Evolutionary conservation across 2,888 invertebrate species (phyloP).

Genomic region (Heliconius sara): DNA sequence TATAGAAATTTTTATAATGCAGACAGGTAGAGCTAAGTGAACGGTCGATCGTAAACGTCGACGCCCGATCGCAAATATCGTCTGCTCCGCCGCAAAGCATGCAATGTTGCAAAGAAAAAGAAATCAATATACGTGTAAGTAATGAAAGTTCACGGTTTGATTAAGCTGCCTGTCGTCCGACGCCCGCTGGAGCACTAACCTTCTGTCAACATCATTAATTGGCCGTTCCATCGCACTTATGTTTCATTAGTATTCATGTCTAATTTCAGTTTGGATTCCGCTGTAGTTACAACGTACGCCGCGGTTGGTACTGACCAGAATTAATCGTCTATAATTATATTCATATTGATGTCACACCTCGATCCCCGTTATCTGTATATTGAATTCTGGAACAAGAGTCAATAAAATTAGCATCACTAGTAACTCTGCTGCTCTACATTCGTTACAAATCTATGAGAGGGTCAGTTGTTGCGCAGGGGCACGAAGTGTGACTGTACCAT

Average conservation of each 20-base stretch:
- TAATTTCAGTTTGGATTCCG: slow-evolving; percentile 51
- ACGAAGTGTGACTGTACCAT: no score
- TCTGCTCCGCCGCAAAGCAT: neutral
- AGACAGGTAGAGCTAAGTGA: neutral
- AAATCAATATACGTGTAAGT: slow-evolving; percentile 64
- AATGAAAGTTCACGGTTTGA: slow-evolving; percentile 74
- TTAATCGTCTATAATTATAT: slow-evolving; percentile 57
- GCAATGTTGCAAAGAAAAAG: slow-evolving; percentile 44
- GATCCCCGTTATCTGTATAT: slow-evolving; percentile 50
- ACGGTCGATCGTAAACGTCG: neutral
- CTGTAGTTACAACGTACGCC: slow-evolving; percentile 46
- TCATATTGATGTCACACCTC: slow-evolving; percentile 55
- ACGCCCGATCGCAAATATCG: slow-evolving; percentile 3
- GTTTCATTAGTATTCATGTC: slow-evolving; percentile 72
- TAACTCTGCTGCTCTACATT: slow-evolving; percentile 33
- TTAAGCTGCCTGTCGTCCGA: slow-evolving; percentile 75
- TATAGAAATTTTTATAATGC: neutral
- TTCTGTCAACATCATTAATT: slow-evolving; percentile 75
- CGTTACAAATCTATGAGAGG: slow-evolving; percentile 3
- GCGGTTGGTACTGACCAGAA: slow-evolving; percentile 52
- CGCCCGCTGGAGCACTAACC: slow-evolving; percentile 59
- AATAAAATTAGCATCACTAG: slow-evolving; percentile 42
- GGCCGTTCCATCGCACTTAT: slow-evolving; percentile 74
- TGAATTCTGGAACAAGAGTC: slow-evolving; percentile 39
- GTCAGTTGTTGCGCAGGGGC: no score